phyloP scores from a whole-genome alignment of 2,888 invertebrate genomes.

The Lepidochrysops patricia region DNA sequence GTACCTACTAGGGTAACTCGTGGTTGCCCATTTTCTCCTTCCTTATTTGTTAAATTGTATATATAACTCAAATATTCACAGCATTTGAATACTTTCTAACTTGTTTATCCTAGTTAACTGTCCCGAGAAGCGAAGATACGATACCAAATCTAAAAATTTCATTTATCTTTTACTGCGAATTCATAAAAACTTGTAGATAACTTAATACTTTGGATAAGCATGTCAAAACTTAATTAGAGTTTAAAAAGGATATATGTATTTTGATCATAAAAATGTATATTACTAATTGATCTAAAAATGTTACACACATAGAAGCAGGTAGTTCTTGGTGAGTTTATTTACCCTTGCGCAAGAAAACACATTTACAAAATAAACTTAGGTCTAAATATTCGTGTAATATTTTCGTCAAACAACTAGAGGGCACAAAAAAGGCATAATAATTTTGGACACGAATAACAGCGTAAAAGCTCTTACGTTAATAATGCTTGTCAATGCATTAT shows the following conservation, averaged over 20 bases:
- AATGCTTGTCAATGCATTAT: too few species aligned
- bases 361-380: conserved; percentile 38
- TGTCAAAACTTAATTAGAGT: too few species aligned
- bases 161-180: too few species aligned
- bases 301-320: conserved; percentile 30
- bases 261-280: neutral
- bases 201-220: too few species aligned
- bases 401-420: conserved; percentile 29
- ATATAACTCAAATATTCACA: neutral
- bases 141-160: neutral
- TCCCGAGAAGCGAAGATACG: neutral
- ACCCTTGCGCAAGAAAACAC: conserved; percentile 35
- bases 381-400: conserved; percentile 32
- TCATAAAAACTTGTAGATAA: too few species aligned
- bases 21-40: conserved; percentile 20
- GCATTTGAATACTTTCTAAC: neutral
- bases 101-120: neutral
- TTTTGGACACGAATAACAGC: too few species aligned
- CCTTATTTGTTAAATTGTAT: conserved; percentile 13
- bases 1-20: conserved; percentile 25
- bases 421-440: conserved; percentile 24
- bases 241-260: neutral
- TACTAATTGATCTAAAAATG: conserved; percentile 13
- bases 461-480: too few species aligned
- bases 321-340: conserved; percentile 32